phyloP scores from a whole-genome alignment of 1,140 invertebrate species.

The Pectinophora gossypiella region DNA sequence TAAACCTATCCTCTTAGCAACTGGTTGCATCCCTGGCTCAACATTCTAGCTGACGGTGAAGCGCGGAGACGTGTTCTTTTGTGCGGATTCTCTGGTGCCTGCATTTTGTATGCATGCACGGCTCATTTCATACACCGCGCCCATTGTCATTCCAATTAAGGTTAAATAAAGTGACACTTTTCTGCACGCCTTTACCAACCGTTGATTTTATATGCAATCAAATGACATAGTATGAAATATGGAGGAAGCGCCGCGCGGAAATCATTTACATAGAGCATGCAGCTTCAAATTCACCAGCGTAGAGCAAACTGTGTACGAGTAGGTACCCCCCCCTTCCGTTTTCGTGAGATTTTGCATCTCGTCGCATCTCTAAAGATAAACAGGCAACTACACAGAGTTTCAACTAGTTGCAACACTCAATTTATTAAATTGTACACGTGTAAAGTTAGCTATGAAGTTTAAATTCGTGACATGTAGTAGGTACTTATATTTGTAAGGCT shows the following conservation, averaged over 20 bases:
- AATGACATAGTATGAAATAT: background rate
- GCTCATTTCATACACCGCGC: background rate
- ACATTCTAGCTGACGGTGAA: too few relatives aligned
- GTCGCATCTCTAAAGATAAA: background rate
- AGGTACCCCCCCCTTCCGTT: background rate
- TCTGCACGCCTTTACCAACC: background rate
- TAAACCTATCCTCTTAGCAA: background rate
- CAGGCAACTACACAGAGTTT: background rate
- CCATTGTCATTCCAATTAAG: constrained; percentile 1
- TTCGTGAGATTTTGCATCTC: background rate
- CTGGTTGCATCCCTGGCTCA: background rate
- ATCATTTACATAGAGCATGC: background rate
- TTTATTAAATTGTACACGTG: background rate
- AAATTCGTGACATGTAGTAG: too few relatives aligned
- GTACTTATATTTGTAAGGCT: too few relatives aligned
- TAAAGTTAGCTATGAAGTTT: too few relatives aligned
- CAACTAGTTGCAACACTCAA: background rate
- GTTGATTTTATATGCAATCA: constrained; percentile 2
- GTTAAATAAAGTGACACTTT: background rate
- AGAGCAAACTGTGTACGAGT: too few relatives aligned
- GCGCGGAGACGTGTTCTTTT: too few relatives aligned
- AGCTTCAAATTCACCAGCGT: background rate
- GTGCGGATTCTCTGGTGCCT: background rate
- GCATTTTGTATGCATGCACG: background rate
- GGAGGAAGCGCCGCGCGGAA: background rate